These are phyloP conservation scores for Chromis chromis DNA, from an alignment of 2,797 vertebrate species.

Conservation along the genomic window DNA sequence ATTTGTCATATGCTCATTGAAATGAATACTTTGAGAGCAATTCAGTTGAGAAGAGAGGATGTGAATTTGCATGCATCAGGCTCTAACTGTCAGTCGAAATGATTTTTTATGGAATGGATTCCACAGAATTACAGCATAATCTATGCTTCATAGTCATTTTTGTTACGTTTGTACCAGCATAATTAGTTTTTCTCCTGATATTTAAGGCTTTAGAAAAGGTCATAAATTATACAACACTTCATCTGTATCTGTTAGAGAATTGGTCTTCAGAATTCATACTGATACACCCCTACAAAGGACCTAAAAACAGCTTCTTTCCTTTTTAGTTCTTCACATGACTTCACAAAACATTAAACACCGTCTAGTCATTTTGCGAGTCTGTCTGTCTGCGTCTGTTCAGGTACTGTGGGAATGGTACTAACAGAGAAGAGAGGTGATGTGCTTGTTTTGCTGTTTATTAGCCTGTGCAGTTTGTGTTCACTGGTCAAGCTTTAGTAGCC, in stretches of 20 bases:
- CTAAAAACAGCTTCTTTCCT: background rate
- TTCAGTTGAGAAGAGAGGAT: too few relatives aligned
- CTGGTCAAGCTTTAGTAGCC: conserved; percentile 27
- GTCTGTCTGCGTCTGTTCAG: background rate
- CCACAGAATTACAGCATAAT: background rate
- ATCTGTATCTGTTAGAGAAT: background rate
- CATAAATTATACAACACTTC: background rate
- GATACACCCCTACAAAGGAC: background rate
- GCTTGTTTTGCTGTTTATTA: conserved; percentile 8
- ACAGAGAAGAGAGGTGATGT: background rate
- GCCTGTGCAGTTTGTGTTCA: background rate
- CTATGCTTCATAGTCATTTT: background rate
- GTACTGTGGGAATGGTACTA: background rate
- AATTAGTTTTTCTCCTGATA: background rate
- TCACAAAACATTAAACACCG: background rate
- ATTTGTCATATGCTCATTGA: too few relatives aligned
- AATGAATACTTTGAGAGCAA: too few relatives aligned
- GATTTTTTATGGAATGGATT: background rate
- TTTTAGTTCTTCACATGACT: background rate
- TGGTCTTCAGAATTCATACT: background rate
- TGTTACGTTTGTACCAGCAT: background rate
- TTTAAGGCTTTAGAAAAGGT: background rate
- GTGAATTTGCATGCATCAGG: too few relatives aligned
- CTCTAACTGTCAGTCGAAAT: too few relatives aligned
- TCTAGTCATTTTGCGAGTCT: background rate